Evolutionary conservation across 2,888 invertebrate species (phyloP).

Genomic region (Tipula unca): DNA sequence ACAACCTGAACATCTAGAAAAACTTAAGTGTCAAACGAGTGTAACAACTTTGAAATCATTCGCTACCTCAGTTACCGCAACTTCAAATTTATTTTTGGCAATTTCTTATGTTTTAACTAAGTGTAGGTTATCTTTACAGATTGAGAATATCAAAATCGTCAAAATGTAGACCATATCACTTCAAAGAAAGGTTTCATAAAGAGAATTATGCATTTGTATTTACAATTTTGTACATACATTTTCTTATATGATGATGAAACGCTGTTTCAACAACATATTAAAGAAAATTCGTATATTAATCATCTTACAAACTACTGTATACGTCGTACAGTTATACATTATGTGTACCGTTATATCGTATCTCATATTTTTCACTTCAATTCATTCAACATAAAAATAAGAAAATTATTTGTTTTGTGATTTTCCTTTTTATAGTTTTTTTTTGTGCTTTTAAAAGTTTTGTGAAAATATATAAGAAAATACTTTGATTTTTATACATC

Average conservation of each 20-base stretch:
- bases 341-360: not conserved
- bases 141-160: no score
- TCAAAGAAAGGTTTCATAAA: no score
- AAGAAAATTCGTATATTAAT: not conserved
- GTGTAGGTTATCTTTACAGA: no score
- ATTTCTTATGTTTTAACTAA: no score
- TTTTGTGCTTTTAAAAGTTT: not conserved
- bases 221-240: not conserved
- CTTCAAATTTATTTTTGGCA: no score
- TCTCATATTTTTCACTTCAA: not conserved
- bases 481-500: not conserved
- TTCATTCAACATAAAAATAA: not conserved
- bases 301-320: slow-evolving; percentile 2
- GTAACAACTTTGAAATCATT: no score
- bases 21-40: no score
- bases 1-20: no score
- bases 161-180: no score
- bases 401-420: not conserved
- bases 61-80: no score
- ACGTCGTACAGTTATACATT: not conserved
- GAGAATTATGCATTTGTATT: no score
- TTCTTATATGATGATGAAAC: not conserved
- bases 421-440: not conserved
- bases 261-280: not conserved
- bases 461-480: not conserved